Conservation (phyloP, 2,113 vertebrate genomes). For the Lepisosteus oculatus region DNA sequence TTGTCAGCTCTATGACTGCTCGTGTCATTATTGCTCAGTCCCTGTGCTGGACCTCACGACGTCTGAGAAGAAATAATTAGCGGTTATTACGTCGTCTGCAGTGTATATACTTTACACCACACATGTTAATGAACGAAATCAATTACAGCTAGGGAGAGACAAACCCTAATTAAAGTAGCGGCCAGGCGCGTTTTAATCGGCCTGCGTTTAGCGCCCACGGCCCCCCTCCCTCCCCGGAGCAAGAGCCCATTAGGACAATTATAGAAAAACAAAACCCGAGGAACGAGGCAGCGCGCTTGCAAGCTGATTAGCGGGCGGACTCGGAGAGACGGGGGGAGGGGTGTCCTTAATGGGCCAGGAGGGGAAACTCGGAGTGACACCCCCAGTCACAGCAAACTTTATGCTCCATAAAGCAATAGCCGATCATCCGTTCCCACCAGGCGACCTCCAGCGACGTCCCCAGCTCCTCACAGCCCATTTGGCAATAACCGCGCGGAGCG, state of each 20-base stretch:
- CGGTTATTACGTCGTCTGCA: slow-evolving; percentile 58
- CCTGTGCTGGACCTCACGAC: too few species aligned
- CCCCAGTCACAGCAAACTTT: slow-evolving; percentile 32
- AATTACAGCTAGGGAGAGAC: slow-evolving; percentile 52
- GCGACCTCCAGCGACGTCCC: slow-evolving; percentile 34
- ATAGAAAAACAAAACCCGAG: background rate
- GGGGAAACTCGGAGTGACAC: slow-evolving; percentile 5
- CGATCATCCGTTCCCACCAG: slow-evolving; percentile 38
- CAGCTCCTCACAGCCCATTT: slow-evolving; percentile 62
- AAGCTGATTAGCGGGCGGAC: slow-evolving; percentile 4
- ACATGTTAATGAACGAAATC: slow-evolving; percentile 61
- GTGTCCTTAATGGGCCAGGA: slow-evolving; percentile 15
- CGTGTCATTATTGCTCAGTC: too few species aligned
- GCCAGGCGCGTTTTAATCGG: slow-evolving; percentile 42
- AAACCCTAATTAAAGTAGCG: slow-evolving; percentile 56
- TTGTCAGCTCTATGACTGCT: too few species aligned
- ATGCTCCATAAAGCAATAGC: slow-evolving; percentile 40
- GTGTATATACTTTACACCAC: slow-evolving; percentile 30
- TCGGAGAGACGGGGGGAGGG: slow-evolving; percentile 27
- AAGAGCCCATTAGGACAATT: slow-evolving; percentile 14
- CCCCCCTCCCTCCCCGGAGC: slow-evolving; percentile 2
- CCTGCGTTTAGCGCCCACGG: slow-evolving; percentile 41
- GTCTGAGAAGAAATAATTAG: slow-evolving; percentile 40
- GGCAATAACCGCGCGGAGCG: slow-evolving; percentile 43
- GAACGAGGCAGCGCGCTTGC: background rate